Conservation (phyloP, 1,140 invertebrate genomes). For the Brevipalpus yothersi region DNA sequence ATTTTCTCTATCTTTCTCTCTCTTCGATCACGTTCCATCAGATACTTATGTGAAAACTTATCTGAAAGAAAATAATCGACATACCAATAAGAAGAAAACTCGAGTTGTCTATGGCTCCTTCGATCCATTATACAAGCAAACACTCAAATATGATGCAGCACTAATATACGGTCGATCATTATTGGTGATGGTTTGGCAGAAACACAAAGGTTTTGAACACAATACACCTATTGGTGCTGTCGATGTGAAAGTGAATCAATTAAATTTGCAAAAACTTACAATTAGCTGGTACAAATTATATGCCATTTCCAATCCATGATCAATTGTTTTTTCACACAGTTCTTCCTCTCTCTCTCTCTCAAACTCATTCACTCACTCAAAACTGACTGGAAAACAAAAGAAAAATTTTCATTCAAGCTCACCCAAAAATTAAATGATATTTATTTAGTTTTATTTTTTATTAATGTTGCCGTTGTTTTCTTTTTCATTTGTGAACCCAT, state of each 20-base stretch:
- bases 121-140: conserved; percentile 61
- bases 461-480: background rate
- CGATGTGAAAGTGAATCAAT: conserved; percentile 48
- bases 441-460: background rate
- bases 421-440: background rate
- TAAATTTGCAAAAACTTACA: conserved; percentile 46
- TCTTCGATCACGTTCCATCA: conserved; percentile 14
- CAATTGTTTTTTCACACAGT: background rate
- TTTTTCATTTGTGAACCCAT: background rate
- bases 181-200: conserved; percentile 69
- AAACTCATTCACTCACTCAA: background rate
- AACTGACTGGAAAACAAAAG: background rate
- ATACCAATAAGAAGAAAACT: conserved; percentile 72
- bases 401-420: background rate
- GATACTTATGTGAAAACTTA: conserved; percentile 89
- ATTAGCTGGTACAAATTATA: conserved; percentile 60
- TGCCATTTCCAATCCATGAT: background rate
- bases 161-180: conserved; percentile 58
- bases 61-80: conserved; percentile 54
- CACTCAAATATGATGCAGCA: conserved; percentile 54
- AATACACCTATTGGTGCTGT: conserved; percentile 55
- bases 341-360: background rate
- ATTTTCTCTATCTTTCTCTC: background rate
- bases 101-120: conserved; percentile 44
- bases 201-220: conserved; percentile 47